Conservation (phyloP, 2,888 invertebrate species). For the Syrphus vitripennis region DNA sequence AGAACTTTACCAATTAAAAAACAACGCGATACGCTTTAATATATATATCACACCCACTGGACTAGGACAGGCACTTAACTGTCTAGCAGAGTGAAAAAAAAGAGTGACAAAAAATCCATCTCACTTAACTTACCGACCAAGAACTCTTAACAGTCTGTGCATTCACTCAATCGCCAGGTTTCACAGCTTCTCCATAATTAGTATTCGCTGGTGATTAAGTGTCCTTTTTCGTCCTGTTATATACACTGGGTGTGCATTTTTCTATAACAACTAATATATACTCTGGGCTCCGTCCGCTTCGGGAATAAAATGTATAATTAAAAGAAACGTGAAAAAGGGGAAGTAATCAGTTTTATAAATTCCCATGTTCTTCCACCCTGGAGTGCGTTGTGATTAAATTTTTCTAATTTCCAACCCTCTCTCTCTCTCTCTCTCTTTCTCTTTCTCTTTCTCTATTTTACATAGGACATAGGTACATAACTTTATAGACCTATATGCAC, state of each 20-base stretch:
- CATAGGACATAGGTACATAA: neutral
- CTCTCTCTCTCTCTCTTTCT: too few species aligned
- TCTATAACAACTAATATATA: neutral
- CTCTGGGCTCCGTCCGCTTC: neutral
- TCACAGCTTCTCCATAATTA: slow-evolving; percentile 51
- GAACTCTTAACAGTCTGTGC: slow-evolving; percentile 12
- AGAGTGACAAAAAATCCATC: neutral
- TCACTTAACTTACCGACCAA: slow-evolving; percentile 16
- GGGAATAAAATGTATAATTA: slow-evolving; percentile 45
- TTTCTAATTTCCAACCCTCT: slow-evolving; percentile 50
- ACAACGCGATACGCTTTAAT: neutral
- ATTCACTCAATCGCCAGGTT: slow-evolving; percentile 29
- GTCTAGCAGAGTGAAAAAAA: neutral
- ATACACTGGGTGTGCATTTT: slow-evolving; percentile 8
- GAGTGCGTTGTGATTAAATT: slow-evolving; percentile 54
- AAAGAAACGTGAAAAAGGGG: slow-evolving; percentile 51
- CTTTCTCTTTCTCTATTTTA: too few species aligned
- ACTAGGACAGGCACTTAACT: slow-evolving; percentile 11
- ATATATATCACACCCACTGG: neutral
- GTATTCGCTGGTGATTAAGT: slow-evolving; percentile 62
- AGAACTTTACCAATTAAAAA: neutral
- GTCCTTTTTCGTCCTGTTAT: slow-evolving; percentile 38
- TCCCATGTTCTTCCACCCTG: slow-evolving; percentile 3
- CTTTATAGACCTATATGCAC: slow-evolving; percentile 25
- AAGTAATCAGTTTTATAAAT: slow-evolving; percentile 52